Conservation (phyloP, 2,888 invertebrate species). For the Orthosia cruda region DNA sequence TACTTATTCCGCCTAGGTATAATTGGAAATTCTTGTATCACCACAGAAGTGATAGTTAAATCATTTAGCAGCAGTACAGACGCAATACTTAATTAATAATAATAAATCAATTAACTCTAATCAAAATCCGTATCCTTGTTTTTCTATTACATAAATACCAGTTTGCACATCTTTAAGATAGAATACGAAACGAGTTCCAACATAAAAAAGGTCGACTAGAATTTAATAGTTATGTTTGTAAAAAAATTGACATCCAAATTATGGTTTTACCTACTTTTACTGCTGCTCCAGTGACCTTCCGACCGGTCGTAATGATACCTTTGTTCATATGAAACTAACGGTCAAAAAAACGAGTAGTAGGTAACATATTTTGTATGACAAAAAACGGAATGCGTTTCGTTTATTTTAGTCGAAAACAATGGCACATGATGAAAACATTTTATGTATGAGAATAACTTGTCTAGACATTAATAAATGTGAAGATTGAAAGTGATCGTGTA, state of each 20-base stretch:
- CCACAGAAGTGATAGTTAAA: background rate
- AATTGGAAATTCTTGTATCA: background rate
- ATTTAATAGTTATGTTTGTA: slow-evolving; percentile 6
- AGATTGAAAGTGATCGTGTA: slow-evolving; percentile 36
- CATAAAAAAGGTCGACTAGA: slow-evolving; percentile 22
- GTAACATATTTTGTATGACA: slow-evolving; percentile 32
- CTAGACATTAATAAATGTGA: slow-evolving; percentile 10
- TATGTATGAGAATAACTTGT: slow-evolving; percentile 47
- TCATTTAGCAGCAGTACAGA: background rate
- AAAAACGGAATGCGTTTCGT: slow-evolving; percentile 35
- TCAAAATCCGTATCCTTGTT: slow-evolving; percentile 26
- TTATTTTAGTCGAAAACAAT: slow-evolving; percentile 50
- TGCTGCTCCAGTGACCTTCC: slow-evolving; percentile 64
- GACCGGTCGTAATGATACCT: slow-evolving; percentile 59
- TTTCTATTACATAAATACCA: slow-evolving; percentile 37
- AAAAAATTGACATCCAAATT: slow-evolving; percentile 44
- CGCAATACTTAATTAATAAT: slow-evolving; percentile 10
- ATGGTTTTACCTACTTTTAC: slow-evolving; percentile 66
- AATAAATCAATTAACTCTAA: slow-evolving; percentile 18
- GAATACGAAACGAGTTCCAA: slow-evolving; percentile 27
- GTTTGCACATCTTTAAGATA: background rate
- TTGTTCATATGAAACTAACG: slow-evolving; percentile 59
- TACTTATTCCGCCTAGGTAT: too few species aligned
- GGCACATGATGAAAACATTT: slow-evolving; percentile 43
- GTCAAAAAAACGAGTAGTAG: slow-evolving; percentile 31